Conservation (phyloP, 2,888 invertebrate genomes). For the Rhopalosiphum nymphaeae region DNA sequence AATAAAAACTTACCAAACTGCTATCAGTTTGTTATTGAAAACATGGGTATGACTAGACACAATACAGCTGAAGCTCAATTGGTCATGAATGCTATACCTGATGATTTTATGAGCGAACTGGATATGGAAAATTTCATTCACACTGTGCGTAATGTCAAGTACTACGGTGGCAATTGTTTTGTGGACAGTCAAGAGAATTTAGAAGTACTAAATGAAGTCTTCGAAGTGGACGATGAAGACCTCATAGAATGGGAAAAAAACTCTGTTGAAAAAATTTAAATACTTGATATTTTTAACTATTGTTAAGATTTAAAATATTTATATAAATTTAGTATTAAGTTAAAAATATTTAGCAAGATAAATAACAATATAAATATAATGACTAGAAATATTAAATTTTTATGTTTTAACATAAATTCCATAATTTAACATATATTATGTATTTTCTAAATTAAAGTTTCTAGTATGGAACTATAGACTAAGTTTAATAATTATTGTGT, state of each 20-base stretch:
- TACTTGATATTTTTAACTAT: not conserved
- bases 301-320: slow-evolving; percentile 14
- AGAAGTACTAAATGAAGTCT: not conserved
- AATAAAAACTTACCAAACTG: slow-evolving; percentile 10
- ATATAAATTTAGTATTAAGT: not conserved
- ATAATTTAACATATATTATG: slow-evolving; percentile 30
- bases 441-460: slow-evolving; percentile 30
- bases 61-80: slow-evolving; percentile 26
- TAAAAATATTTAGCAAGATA: slow-evolving; percentile 17
- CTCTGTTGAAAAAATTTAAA: not conserved
- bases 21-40: slow-evolving; percentile 52
- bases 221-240: not conserved
- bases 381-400: not conserved
- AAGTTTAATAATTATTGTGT: slow-evolving; percentile 30
- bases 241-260: slow-evolving; percentile 39
- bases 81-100: slow-evolving; percentile 53
- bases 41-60: slow-evolving; percentile 15
- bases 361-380: slow-evolving; percentile 35
- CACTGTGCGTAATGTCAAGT: slow-evolving; percentile 57
- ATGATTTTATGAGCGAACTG: slow-evolving; percentile 62
- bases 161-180: slow-evolving; percentile 13
- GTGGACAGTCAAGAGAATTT: slow-evolving; percentile 49
- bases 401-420: not conserved
- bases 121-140: slow-evolving; percentile 60
- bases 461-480: not conserved